Evolutionary conservation across 1,140 invertebrate genomes (phyloP).

Genomic region (Psilanteris sp.): DNA sequence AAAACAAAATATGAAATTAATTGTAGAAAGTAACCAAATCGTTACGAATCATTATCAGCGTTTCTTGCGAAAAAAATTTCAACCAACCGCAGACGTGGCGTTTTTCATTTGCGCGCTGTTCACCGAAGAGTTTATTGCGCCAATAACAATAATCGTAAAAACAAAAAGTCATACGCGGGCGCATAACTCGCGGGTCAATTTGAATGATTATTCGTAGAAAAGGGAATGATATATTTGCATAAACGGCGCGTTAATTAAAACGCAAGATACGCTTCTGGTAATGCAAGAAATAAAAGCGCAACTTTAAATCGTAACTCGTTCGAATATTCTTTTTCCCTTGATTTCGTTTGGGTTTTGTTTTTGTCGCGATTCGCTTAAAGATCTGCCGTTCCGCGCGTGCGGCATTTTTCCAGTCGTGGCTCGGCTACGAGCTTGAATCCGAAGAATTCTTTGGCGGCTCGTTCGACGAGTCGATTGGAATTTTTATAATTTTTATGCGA

Average conservation of each 20-base stretch:
- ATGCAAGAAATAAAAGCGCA: conserved; percentile 28
- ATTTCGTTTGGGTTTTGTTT: conserved; percentile 18
- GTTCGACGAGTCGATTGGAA: conserved; percentile 16
- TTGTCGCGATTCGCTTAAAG: conserved; percentile 13
- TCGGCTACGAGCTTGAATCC: conserved; percentile 11
- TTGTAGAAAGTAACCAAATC: conserved; percentile 1
- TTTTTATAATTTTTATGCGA: conserved; percentile 33
- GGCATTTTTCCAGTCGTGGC: conserved; percentile 21
- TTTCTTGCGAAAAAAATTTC: too few species aligned
- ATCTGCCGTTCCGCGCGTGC: conserved; percentile 21
- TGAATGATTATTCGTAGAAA: conserved; percentile 18
- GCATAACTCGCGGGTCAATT: conserved; percentile 25
- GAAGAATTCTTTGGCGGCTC: conserved; percentile 32
- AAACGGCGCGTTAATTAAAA: conserved; percentile 23
- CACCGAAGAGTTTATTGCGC: conserved; percentile 7
- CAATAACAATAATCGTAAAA: conserved; percentile 42
- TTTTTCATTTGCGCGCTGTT: background rate
- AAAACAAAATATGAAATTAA: background rate
- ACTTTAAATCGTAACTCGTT: conserved; percentile 40
- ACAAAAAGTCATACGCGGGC: conserved; percentile 7
- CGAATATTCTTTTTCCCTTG: background rate
- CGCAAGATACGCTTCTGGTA: conserved; percentile 13
- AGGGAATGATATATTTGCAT: conserved; percentile 34
- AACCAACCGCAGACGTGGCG: background rate
- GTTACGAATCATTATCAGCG: too few species aligned